A percentile compares a stretch with the other conserved stretches of the same genome.
Conservation (phyloP, 2,888 invertebrate species). For the Dynastes tityus region DNA sequence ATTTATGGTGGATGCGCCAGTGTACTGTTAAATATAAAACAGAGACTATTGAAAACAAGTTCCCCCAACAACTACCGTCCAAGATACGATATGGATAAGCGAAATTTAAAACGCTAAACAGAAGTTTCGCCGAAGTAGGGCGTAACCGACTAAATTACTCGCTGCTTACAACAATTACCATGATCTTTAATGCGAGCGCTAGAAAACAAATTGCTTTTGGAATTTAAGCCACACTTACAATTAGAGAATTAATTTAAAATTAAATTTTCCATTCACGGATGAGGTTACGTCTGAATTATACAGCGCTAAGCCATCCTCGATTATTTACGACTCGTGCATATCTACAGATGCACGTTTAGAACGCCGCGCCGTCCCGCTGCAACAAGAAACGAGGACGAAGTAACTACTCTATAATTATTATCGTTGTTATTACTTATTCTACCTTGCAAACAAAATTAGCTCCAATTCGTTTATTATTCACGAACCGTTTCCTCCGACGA, state of each 20-base stretch:
- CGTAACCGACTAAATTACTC: background rate
- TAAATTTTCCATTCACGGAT: conserved; percentile 22
- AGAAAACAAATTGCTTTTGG: conserved; percentile 17
- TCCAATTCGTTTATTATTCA: conserved; percentile 8
- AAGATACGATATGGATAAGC: background rate
- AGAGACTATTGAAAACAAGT: background rate
- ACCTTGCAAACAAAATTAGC: conserved; percentile 29
- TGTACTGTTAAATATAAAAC: too few species aligned
- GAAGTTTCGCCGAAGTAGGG: background rate
- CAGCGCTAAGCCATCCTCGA: background rate
- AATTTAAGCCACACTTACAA: conserved; percentile 25
- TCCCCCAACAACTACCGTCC: background rate
- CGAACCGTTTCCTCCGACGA: background rate
- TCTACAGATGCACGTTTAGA: too few species aligned
- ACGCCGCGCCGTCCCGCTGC: background rate
- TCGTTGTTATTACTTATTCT: conserved; percentile 13
- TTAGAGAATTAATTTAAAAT: conserved; percentile 25
- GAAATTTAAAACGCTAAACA: background rate
- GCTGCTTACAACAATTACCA: background rate
- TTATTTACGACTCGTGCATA: too few species aligned
- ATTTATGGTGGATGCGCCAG: too few species aligned
- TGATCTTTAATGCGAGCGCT: background rate
- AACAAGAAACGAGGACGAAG: background rate
- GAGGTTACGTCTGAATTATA: conserved; percentile 21
- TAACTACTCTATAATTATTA: conserved; percentile 23